phyloP scores from a whole-genome alignment of 2,888 invertebrate species.

The Strigamia maritima region DNA sequence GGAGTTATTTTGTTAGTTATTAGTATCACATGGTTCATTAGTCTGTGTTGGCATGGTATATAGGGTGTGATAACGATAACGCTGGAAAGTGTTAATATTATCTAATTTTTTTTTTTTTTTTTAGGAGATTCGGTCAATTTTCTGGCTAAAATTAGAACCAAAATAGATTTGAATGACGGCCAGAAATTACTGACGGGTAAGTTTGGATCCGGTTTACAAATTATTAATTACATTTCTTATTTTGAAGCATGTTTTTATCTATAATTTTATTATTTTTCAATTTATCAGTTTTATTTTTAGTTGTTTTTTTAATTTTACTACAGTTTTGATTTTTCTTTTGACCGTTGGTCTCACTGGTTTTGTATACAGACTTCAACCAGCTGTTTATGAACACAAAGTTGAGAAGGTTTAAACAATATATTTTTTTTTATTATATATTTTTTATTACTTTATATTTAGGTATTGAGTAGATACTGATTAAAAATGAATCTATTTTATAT shows the following conservation, averaged over 20 bases:
- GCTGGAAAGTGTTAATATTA: no score
- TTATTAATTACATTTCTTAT: background rate
- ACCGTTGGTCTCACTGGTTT: constrained; percentile 37
- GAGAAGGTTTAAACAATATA: background rate
- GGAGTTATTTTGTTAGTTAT: constrained; percentile 49
- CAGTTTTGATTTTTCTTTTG: constrained; percentile 38
- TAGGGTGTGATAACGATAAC: no score
- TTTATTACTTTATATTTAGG: background rate
- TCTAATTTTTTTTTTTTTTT: no score
- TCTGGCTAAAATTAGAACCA: no score
- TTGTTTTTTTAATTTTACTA: constrained; percentile 34
- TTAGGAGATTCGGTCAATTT: no score
- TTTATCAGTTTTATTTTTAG: constrained; percentile 35
- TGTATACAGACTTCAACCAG: background rate
- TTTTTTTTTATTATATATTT: background rate
- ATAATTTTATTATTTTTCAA: background rate
- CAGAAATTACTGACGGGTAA: no score
- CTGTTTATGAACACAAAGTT: background rate
- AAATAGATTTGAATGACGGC: no score
- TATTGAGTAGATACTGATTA: background rate
- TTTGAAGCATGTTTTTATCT: background rate
- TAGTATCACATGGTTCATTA: constrained; percentile 47
- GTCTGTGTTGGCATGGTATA: constrained; percentile 31
- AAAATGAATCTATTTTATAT: background rate
- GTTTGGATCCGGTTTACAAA: no score